Evolutionary conservation across 2,888 invertebrate species (phyloP), one percentile per base, ranked within the genome.

Genomic region (Microctonus hyperodae): DNA sequence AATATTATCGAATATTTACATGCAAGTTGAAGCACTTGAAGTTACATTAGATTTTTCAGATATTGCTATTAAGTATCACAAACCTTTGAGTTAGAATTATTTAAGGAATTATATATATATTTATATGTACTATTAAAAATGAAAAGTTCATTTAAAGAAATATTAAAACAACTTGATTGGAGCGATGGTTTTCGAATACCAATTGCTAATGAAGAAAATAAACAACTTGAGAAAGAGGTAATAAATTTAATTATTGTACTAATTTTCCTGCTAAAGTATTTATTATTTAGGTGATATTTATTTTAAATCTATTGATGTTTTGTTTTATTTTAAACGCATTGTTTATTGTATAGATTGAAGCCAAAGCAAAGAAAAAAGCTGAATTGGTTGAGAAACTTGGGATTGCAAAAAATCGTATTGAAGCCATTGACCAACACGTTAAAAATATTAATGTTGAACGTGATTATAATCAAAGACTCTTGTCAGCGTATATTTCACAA

Each of bases 181-280:
- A 87, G 88, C 65, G 89, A 91, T 76, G 93, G 93, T 6, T 92
- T 92, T 68, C 90, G 91, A 77, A 88, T 93, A 74, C 95, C 95
- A 2, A 88, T 95, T 70, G 92, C 94, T 0, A 92, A 92, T 84
- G 87, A 88, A 51, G 91, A 91, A 76, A 95, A 95, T 78, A 85
- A 85, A 75, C 79, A 76, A 40, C 79, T 89, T 31, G 88, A 89
- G 77, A 81, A 84, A 67, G 85, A 88, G 83, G 86, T 89, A 82
- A 74, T 48, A 9, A 28, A n/a, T n/a, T n/a, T n/a, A n/a, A n/a
- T n/a, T n/a, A n/a, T n/a, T n/a, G n/a, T n/a, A n/a, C n/a, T n/a
- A n/a, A n/a, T n/a, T n/a, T n/a, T n/a, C n/a, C 16, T 25, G 33
- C 56, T 51, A 25, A 9, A 10, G 13, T 25, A 22, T 31, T 55